Evolutionary conservation across 2,113 vertebrate species (phyloP).

Genomic region (Xiphorhynchus elegans): DNA sequence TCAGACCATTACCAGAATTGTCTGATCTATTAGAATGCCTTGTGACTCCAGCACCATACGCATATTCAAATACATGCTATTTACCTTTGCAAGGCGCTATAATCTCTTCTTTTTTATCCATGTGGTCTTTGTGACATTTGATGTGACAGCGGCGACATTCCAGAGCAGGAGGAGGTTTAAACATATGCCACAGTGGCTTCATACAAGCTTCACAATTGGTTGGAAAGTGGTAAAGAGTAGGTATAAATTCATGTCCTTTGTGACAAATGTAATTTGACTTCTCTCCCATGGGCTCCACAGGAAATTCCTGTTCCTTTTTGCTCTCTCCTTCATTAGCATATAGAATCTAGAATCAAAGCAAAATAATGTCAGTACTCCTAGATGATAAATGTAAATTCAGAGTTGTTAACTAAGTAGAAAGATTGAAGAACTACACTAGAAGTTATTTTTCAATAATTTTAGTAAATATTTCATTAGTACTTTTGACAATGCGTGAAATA

Average conservation of each 20-base stretch:
- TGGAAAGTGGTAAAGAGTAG: slow-evolving; percentile 97
- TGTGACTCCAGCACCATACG: not conserved
- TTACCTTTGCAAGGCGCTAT: slow-evolving; percentile 96
- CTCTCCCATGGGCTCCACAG: slow-evolving; percentile 89
- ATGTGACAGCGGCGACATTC: slow-evolving; percentile 99
- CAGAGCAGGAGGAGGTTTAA: slow-evolving; percentile 96
- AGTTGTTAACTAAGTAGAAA: not conserved
- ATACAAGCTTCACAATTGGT: slow-evolving; percentile 98
- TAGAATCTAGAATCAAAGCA: slow-evolving; percentile 83
- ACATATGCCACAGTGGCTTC: slow-evolving; percentile 99
- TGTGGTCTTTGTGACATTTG: slow-evolving; percentile 99
- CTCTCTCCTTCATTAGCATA: slow-evolving; percentile 99
- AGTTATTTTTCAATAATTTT: not conserved
- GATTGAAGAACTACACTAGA: not conserved
- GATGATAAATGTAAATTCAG: not conserved
- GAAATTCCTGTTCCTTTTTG: slow-evolving; percentile 94
- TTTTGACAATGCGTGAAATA: not conserved
- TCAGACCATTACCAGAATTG: not conserved
- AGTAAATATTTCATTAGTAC: not conserved
- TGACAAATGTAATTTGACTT: slow-evolving; percentile 98
- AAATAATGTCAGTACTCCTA: not conserved
- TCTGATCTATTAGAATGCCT: not conserved
- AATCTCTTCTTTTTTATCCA: slow-evolving; percentile 98
- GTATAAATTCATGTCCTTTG: slow-evolving; percentile 99
- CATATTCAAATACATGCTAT: not conserved